Percentiles rank a stretch among this genome's conserved stretches.
Conservation (phyloP, 92 coral and sea anemone genomes). For the Actinostola sp. region DNA sequence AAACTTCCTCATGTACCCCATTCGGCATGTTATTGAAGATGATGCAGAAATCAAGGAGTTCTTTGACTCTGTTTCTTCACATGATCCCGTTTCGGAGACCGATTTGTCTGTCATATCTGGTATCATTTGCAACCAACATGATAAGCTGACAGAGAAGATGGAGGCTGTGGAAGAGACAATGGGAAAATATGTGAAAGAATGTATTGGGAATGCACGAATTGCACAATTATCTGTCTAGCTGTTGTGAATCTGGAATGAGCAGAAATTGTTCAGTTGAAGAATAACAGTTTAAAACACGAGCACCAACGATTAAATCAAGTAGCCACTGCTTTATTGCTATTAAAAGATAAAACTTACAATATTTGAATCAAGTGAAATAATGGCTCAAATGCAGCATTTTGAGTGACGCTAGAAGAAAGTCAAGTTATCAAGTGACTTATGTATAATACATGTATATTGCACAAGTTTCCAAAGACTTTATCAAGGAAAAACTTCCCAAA, state of each 20-base stretch:
- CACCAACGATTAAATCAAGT: neutral
- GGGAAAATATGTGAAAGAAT: conserved; percentile 70
- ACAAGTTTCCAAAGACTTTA: no score
- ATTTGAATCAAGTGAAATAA: no score
- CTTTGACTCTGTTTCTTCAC: conserved; percentile 56
- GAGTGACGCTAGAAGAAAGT: no score
- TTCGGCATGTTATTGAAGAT: conserved; percentile 89
- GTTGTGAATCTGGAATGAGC: neutral
- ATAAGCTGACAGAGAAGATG: conserved; percentile 78
- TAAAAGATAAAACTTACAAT: neutral
- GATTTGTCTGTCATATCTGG: conserved; percentile 84
- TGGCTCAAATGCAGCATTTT: no score
- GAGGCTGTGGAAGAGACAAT: conserved; percentile 86
- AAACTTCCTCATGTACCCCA: conserved; percentile 95
- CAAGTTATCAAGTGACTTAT: no score
- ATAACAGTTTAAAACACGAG: no score
- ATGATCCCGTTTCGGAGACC: conserved; percentile 72
- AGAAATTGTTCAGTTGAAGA: neutral
- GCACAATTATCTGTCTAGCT: conserved; percentile 58
- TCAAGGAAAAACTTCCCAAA: no score
- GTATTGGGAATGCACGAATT: conserved; percentile 57
- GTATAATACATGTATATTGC: no score
- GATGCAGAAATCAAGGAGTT: conserved; percentile 67
- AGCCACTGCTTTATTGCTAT: neutral
- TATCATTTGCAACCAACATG: conserved; percentile 84